These are phyloP conservation scores for Polyodon spathula DNA, from an alignment of 2,113 vertebrate genomes.

Conservation along the genomic window DNA sequence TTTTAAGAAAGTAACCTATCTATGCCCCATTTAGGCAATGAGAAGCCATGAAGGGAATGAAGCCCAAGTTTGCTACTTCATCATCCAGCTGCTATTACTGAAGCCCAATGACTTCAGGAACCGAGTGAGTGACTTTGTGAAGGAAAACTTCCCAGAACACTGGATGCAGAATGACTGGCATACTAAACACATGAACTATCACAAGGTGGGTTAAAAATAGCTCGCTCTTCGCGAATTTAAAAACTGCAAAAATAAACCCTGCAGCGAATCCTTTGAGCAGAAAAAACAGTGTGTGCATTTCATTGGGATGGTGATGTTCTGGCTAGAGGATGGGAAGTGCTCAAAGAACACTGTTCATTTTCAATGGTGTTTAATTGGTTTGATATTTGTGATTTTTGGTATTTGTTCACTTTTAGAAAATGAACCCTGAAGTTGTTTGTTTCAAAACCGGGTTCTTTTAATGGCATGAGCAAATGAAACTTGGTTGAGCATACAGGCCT, in stretches of 20 bases:
- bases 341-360: too few relatives aligned
- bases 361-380: too few relatives aligned
- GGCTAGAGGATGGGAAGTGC: too few relatives aligned
- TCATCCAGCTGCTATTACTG: conserved; percentile 90
- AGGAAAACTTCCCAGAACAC: conserved; percentile 95
- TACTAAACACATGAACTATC: conserved; percentile 95
- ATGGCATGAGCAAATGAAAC: too few relatives aligned
- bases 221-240: background rate
- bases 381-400: too few relatives aligned
- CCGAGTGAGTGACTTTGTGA: conserved; percentile 93
- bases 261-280: background rate
- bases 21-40: conserved; percentile 69
- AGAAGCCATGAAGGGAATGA: conserved; percentile 97
- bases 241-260: background rate
- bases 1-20: too few relatives aligned
- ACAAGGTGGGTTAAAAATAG: conserved; percentile 69
- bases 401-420: too few relatives aligned
- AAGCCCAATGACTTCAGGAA: conserved; percentile 98
- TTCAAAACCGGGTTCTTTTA: too few relatives aligned
- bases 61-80: conserved; percentile 98
- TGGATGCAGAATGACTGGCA: conserved; percentile 99
- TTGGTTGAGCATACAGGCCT: too few relatives aligned
- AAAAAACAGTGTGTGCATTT: too few relatives aligned
- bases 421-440: too few relatives aligned
- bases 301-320: too few relatives aligned